Evolutionary conservation across 2,113 vertebrate genomes (phyloP).

Genomic region (Calonectris borealis): DNA sequence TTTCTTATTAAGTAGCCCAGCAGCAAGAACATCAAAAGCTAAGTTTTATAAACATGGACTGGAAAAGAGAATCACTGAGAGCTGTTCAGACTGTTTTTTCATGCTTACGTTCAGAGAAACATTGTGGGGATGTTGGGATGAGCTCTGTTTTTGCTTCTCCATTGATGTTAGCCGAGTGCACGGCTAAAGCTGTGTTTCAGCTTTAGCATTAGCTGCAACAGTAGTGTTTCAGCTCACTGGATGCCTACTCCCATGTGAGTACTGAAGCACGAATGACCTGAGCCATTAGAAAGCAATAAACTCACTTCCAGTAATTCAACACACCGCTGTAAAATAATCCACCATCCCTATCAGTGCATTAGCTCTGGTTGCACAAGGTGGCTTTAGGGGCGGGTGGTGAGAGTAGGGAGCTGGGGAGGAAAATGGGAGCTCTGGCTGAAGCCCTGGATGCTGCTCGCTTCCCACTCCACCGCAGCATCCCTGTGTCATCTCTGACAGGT

Average conservation of each 20-base stretch:
- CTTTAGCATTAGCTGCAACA: neutral
- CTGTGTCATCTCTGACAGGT: neutral
- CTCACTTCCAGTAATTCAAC: neutral
- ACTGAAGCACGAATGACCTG: neutral
- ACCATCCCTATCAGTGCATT: neutral
- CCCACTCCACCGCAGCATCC: neutral
- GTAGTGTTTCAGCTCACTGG: neutral
- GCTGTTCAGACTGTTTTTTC: neutral
- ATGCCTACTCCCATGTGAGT: neutral
- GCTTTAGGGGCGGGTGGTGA: neutral
- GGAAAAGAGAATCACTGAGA: neutral
- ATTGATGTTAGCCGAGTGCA: neutral
- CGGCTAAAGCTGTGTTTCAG: neutral
- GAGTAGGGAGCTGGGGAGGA: neutral
- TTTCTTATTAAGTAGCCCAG: neutral
- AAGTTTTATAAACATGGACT: neutral
- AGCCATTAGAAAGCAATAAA: neutral
- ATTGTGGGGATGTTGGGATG: neutral
- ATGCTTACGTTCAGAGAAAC: neutral
- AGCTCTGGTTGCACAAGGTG: neutral
- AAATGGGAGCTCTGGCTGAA: neutral
- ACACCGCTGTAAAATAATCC: fast-evolving
- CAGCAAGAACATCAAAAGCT: neutral
- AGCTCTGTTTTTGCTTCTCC: neutral
- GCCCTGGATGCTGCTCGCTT: neutral